A percentile compares a stretch with the other conserved stretches of the same genome.
These are phyloP conservation scores for Dipodomys ordii DNA, from an alignment of 2,113 vertebrate species.

Conservation along the genomic window DNA sequence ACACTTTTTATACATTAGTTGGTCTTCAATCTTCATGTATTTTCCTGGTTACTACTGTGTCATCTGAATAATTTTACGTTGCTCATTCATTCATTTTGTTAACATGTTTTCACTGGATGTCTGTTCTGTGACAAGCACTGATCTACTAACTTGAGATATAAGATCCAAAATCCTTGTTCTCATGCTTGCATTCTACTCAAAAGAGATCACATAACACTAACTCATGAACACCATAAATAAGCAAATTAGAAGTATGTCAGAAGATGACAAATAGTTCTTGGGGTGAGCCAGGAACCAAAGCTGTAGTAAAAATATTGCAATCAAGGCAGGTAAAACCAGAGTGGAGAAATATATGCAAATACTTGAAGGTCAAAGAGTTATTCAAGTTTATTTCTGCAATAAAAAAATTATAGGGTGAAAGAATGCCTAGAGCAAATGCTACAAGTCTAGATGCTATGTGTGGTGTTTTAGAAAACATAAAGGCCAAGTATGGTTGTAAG, in stretches of 20 bases:
- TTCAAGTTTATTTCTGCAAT: not conserved
- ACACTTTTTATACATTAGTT: not conserved
- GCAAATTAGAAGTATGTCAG: not conserved
- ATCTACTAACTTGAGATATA: not conserved
- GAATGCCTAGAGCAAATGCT: not conserved
- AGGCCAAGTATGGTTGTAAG: not conserved
- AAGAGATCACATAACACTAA: not conserved
- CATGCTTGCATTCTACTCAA: not conserved
- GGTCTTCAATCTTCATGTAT: not conserved
- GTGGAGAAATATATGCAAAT: not conserved
- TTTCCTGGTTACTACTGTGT: slow-evolving; percentile 22
- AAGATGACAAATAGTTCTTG: not conserved
- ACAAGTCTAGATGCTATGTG: not conserved
- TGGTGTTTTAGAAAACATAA: not conserved
- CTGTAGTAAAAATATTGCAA: not conserved
- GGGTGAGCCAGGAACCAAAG: too few relatives aligned
- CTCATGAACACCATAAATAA: not conserved
- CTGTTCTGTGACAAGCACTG: not conserved
- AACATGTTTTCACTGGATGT: not conserved
- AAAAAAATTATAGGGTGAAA: not conserved
- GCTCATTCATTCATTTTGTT: not conserved
- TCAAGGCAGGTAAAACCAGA: not conserved
- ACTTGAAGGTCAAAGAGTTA: not conserved
- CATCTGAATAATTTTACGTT: not conserved
- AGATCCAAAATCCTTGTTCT: not conserved